Evolutionary conservation across 2,888 invertebrate genomes (phyloP).

Genomic region (Agonum fuliginosum): DNA sequence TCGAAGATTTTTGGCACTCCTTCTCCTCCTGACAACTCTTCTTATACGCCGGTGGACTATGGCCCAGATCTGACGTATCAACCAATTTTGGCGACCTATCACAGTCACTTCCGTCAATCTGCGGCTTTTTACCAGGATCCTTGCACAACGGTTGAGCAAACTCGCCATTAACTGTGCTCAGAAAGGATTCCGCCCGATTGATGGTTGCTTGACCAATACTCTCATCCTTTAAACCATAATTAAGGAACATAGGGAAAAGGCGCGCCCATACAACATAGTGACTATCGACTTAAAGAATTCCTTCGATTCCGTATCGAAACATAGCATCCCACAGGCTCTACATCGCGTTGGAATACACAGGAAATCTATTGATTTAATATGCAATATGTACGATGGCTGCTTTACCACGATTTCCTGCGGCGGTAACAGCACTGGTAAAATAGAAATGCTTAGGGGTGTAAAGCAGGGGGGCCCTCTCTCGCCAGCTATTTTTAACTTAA

Average conservation of each 20-base stretch:
- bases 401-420: neutral
- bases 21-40: neutral
- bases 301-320: neutral
- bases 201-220: conserved; percentile 5
- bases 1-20: neutral
- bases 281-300: neutral
- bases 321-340: conserved; percentile 4
- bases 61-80: neutral
- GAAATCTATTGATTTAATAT: neutral
- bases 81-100: neutral
- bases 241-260: neutral
- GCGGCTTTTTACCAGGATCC: neutral
- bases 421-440: neutral
- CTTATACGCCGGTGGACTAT: too few species aligned
- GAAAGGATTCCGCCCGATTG: conserved; percentile 5
- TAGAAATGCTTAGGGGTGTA: conserved; percentile 1
- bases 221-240: neutral
- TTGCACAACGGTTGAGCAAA: neutral
- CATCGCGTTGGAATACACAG: neutral
- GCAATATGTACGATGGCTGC: neutral
- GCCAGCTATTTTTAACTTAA: conserved; percentile 3
- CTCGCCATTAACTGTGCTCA: neutral
- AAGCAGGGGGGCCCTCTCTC: conserved; percentile 36
- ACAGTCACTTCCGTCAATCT: too few species aligned
- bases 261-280: neutral